These are phyloP conservation scores for Listronotus oregonensis DNA, from an alignment of 1,140 invertebrate species.

Conservation along the genomic window DNA sequence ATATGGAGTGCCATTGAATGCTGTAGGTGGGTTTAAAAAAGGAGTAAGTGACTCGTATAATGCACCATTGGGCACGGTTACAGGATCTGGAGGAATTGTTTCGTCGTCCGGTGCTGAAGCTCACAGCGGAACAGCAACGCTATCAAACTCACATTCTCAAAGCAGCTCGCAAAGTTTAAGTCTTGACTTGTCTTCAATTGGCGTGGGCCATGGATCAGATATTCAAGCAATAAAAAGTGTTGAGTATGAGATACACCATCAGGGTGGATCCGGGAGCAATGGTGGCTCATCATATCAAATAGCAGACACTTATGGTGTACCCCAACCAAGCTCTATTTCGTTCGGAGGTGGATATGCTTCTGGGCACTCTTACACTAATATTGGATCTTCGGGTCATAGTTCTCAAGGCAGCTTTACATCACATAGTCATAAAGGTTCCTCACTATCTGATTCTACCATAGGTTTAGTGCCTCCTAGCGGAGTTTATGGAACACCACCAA, in stretches of 20 bases:
- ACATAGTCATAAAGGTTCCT: constrained; percentile 2
- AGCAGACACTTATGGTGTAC: constrained; percentile 59
- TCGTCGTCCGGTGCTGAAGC: constrained; percentile 48
- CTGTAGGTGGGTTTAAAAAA: constrained; percentile 43
- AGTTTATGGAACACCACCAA: constrained; percentile 61
- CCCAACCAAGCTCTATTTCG: constrained; percentile 59
- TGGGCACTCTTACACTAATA: constrained; percentile 47
- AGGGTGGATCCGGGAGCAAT: constrained; percentile 24
- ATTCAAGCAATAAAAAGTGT: constrained; percentile 58
- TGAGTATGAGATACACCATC: constrained; percentile 58
- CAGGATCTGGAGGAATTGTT: constrained; percentile 52
- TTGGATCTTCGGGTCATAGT: constrained; percentile 31
- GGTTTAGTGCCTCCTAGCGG: constrained; percentile 62
- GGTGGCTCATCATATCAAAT: constrained; percentile 16
- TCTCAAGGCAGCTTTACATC: constrained; percentile 10
- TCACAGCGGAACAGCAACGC: constrained; percentile 27
- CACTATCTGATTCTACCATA: constrained; percentile 51
- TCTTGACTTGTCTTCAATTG: constrained; percentile 41
- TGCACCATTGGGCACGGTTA: constrained; percentile 53
- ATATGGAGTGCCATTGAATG: constrained; percentile 50
- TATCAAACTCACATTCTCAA: constrained; percentile 4
- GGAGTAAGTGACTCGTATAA: constrained; percentile 54
- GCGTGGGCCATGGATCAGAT: constrained; percentile 47
- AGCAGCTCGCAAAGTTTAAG: constrained; percentile 26
- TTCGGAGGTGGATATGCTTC: constrained; percentile 59